Base-by-base conservation (phyloP, 2,113 vertebrate species). In the Globicephala melas region DNA sequence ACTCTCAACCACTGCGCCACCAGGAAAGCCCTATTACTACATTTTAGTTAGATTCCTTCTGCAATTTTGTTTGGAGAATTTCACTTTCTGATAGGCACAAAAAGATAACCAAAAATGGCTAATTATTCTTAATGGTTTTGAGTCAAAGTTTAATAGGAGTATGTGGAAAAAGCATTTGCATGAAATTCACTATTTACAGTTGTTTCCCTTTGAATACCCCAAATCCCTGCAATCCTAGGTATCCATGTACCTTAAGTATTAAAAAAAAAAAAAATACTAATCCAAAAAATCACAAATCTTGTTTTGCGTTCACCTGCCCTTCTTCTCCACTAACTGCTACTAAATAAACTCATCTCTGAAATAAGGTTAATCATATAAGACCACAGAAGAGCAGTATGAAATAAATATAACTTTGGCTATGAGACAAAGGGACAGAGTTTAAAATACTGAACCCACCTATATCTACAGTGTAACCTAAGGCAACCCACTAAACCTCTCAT, bases 271-370 rank as follows among this genome's bases (percentile, higher is more conserved):
- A 62, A 15, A 71, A 70, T 36, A 68, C 9, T 62, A 84, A 96
- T 28, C 68, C 38, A 95, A 91, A 91, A 74, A 81, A 94, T 91
- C 44, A 89, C 74, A 82, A 83, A 36, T 89, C n/a, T 86, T 33
- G 18, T 70, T 50, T 28, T 47, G 8, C 81, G 38, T 18, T 67
- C 9, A 90, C 31, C 0, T 82, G 53, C 86, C 36, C 33, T 79
- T 53, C 28, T 55, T 68, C 77, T 62, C 76, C 10, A 82, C 14
- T 33, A 63, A 82, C 10, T 63, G 9, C n/a, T 76, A 86, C 44
- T 91, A 82, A 44, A 58, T 60, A 86, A 92, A 89, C 36, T 89
- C 36, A 88, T 44, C 68, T 95, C 36, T 68, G 68, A 93, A 93
- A 80, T 67, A 80, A 87, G 23, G 38, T 31, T 76, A 31, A 68